Base-by-base conservation (phyloP, 2,797 vertebrate genomes). In the Alauda arvensis region DNA sequence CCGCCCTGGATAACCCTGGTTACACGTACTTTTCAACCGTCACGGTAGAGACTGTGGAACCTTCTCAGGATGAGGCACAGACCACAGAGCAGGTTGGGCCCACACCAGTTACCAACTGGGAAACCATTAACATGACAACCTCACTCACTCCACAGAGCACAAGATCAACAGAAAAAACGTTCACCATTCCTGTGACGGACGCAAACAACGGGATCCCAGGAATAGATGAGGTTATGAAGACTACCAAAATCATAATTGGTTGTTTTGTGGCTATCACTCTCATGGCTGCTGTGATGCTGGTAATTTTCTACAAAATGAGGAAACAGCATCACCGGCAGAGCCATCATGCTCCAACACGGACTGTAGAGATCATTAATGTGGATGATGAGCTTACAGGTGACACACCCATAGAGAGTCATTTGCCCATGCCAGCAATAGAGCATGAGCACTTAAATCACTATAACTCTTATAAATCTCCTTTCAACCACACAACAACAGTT, bases 281-380 rank as follows among this genome's bases (percentile, higher is more conserved):
- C 19, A 99, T 99, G 99, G 99, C 99, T 57, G 99, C 99, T 9
- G 99, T 99, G 95, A 99, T 99, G 99, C 96, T 99, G 89, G 99
- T 99, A 67, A 99, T 99, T 95, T 99, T 99, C 97, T 99, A 99
- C 97, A 99, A 99, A 97, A 99, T 99, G 99, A 98, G 99, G 89
- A 99, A 99, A 92, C 99, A 99, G 95, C 99, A 99, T 97, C 99
- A 99, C 97, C 98, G 99, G 96, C 99, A 99, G 96, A 99, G 98
- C 93, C 99, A 99, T 91, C 98, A 99, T 1, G 98, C 98, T 72
- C 99, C 99, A 25, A 98, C 98, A 2, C 98, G 99, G 96, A 99
- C 98, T 97, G 99, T 99, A 92, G 99, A 99, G 95, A 99, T 99
- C 94, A 99, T 99, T 93, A 99, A 99, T 28, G 98, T 99, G 96